These are phyloP conservation scores for Rhamnusium bicolor DNA, from an alignment of 2,888 invertebrate genomes.

Conservation along the genomic window DNA sequence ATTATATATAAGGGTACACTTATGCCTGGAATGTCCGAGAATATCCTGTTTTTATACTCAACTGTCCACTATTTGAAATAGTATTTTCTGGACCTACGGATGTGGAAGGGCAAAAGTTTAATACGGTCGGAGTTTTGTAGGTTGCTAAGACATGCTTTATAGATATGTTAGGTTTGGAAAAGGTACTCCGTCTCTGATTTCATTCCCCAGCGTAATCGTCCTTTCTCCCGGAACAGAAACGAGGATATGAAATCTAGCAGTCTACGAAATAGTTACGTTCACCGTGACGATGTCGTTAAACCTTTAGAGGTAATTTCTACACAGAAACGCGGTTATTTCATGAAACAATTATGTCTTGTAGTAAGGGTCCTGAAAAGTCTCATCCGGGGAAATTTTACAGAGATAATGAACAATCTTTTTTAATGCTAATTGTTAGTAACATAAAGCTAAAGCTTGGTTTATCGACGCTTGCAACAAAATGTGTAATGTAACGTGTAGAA, in stretches of 20 bases:
- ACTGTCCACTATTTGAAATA: too few relatives aligned
- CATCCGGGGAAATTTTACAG: neutral
- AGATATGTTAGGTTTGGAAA: neutral
- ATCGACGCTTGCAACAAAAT: neutral
- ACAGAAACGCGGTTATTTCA: neutral
- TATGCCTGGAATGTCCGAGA: too few relatives aligned
- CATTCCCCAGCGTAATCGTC: neutral
- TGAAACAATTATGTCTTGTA: conserved; percentile 1
- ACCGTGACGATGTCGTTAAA: conserved; percentile 9
- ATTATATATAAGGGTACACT: too few relatives aligned
- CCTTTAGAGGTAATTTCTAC: conserved; percentile 5
- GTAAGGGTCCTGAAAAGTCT: neutral
- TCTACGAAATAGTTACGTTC: conserved; percentile 9
- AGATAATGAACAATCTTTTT: neutral
- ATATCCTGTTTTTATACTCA: too few relatives aligned
- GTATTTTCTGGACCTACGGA: neutral
- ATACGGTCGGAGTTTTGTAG: neutral
- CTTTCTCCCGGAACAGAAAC: neutral
- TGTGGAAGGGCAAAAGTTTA: neutral
- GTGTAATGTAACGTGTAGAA: neutral
- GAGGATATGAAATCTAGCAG: conserved; percentile 6
- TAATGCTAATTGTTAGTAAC: neutral
- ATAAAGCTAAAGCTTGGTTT: neutral
- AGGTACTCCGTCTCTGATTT: conserved; percentile 3
- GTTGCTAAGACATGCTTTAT: neutral